A percentile compares a stretch with the other conserved stretches of the same genome.
phyloP scores from a whole-genome alignment of 92 coral and sea anemone genomes.

The Epizoanthus stellaris region DNA sequence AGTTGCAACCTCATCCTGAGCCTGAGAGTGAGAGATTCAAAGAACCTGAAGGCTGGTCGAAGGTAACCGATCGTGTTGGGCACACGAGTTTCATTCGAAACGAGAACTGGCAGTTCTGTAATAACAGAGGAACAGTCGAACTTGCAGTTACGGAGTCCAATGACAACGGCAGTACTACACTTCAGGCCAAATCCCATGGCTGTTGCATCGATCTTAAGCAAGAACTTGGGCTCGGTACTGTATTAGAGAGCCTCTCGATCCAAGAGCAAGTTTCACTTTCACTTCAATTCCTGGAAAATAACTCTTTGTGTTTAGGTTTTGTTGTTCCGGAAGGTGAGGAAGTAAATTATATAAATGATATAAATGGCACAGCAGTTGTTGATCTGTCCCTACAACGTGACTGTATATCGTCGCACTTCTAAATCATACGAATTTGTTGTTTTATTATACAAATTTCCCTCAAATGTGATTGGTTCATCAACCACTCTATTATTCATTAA shows the following conservation, averaged over 20 bases:
- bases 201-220: constrained; percentile 3
- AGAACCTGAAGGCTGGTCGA: not conserved
- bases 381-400: too few relatives aligned
- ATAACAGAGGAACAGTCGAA: constrained; percentile 13
- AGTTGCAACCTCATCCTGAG: too few relatives aligned
- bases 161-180: not conserved
- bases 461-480: too few relatives aligned
- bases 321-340: not conserved
- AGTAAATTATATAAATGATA: too few relatives aligned
- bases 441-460: too few relatives aligned
- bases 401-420: too few relatives aligned
- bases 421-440: too few relatives aligned
- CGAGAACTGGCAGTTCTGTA: constrained; percentile 13
- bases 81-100: constrained; percentile 30
- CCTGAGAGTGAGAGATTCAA: not conserved
- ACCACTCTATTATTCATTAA: too few relatives aligned
- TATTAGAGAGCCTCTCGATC: not conserved
- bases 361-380: too few relatives aligned
- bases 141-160: not conserved
- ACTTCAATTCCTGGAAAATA: constrained; percentile 1
- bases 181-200: not conserved
- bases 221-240: not conserved
- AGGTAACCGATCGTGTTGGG: not conserved
- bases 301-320: constrained; percentile 26
- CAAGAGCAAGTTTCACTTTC: not conserved